Percentiles rank a stretch among this genome's conserved stretches.
These are phyloP conservation scores for Alligator sinensis DNA, from an alignment of 2,113 vertebrate species.

Conservation along the genomic window DNA sequence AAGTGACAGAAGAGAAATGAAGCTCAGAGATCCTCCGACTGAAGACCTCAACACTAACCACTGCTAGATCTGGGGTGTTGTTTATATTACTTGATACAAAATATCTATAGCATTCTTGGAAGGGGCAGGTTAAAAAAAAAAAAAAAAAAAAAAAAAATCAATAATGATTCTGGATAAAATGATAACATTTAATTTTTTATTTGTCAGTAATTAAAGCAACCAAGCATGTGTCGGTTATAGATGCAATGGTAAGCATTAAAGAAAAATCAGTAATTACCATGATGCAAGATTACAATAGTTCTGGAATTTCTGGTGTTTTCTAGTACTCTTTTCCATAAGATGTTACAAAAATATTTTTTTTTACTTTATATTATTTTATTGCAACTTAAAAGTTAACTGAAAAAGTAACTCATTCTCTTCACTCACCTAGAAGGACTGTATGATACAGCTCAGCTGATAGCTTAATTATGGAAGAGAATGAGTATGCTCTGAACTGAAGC, in stretches of 20 bases:
- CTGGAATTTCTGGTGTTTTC: not conserved
- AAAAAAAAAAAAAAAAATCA: not conserved
- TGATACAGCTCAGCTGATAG: not conserved
- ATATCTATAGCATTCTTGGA: not conserved
- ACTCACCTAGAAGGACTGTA: not conserved
- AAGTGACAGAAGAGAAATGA: too few species aligned
- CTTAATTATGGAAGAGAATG: not conserved
- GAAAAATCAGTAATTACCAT: not conserved
- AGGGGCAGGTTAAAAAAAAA: not conserved
- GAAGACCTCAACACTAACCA: too few species aligned
- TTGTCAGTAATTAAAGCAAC: not conserved
- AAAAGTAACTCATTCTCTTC: not conserved
- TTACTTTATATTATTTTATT: not conserved
- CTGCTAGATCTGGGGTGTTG: too few species aligned
- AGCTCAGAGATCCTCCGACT: too few species aligned
- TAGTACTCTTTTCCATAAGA: not conserved
- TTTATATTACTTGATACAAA: too few species aligned
- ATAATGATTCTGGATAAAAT: too few species aligned
- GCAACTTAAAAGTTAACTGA: not conserved
- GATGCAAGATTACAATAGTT: not conserved
- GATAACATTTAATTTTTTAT: not conserved
- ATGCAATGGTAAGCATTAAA: not conserved
- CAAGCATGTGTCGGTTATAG: not conserved
- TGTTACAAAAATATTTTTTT: not conserved
- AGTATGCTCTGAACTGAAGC: not conserved